Percentiles rank a stretch among this genome's conserved stretches.
These are phyloP conservation scores for Dryobates pubescens DNA, from an alignment of 2,797 vertebrate species.

Conservation along the genomic window DNA sequence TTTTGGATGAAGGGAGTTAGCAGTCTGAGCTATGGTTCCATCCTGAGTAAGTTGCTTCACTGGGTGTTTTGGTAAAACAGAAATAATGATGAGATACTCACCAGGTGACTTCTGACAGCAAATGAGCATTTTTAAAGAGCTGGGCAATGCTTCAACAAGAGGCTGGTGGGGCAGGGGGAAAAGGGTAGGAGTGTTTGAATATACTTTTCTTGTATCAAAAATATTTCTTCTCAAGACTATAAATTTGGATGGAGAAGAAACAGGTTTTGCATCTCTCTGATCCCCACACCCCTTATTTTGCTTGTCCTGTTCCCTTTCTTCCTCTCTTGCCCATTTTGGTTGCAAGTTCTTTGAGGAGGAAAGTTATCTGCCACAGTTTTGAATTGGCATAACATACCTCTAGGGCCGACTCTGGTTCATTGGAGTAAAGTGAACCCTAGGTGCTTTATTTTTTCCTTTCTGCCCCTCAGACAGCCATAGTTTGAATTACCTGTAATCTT, in stretches of 20 bases:
- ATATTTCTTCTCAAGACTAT: background rate
- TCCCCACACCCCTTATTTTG: accelerated
- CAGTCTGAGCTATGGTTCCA: background rate
- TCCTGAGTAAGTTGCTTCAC: accelerated
- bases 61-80: background rate
- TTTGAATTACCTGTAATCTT: background rate
- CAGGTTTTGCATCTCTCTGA: background rate
- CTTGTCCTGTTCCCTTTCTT: background rate
- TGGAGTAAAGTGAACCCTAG: background rate
- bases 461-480: background rate
- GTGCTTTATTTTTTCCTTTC: background rate
- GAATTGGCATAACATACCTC: background rate
- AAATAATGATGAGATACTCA: background rate
- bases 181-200: background rate
- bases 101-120: background rate
- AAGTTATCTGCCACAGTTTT: background rate
- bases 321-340: background rate
- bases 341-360: accelerated
- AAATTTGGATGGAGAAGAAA: background rate
- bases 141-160: background rate
- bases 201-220: background rate
- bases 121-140: background rate
- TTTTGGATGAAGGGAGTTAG: background rate
- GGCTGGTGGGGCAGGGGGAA: accelerated
- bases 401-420: background rate